Base-by-base conservation (phyloP, 2,797 vertebrate genomes). In the Crocidura indochinensis region DNA sequence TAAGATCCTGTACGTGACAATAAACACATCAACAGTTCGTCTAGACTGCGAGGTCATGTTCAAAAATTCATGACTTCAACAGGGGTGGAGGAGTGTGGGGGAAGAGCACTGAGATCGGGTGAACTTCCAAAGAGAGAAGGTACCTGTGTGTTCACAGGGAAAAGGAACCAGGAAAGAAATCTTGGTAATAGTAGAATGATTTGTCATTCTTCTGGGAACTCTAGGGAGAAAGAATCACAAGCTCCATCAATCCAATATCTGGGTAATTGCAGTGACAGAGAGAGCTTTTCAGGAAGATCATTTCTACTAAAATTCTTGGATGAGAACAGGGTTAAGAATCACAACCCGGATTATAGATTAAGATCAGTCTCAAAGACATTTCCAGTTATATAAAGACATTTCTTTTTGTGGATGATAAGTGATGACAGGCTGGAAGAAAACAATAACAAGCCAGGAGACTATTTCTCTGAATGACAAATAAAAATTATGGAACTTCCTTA, bases 1-100 rank as follows among this genome's bases (percentile, higher is more conserved):
- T 91, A 97, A 97, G 96, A 83, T 95, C 95, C 91, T 56, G 85
- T 96, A 96, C 94, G 94, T 97, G 96, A 97, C 96, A 97, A 82
- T 76, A 88, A 90, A 92, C 95, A 95, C 94, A 92, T 94, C 94
- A 78, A 79, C 93, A 38, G 76, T 89, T 69, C 84, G 91, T 95
- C 95, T 95, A 94, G 94, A 96, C 95, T 69, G 27, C 46, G 2
- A 93, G 90, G 92, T 94, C 94, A 84, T 92, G 62, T 87, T 92
- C 92, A 93, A 83, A 96, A 87, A 92, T 31, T 60, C 64, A 93
- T 95, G 94, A 96, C 88, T 92, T 96, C 96, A 96, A 64, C 60
- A 81, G 56, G 92, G 92, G 91, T 93, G 93, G 96, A 80, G 95
- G 95, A 88, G 4, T 38, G 92, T 27, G 77, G 84, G 87, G 89